These are phyloP conservation scores for Hypotaenidia okinawae DNA, from an alignment of 2,797 vertebrate species.

Conservation along the genomic window DNA sequence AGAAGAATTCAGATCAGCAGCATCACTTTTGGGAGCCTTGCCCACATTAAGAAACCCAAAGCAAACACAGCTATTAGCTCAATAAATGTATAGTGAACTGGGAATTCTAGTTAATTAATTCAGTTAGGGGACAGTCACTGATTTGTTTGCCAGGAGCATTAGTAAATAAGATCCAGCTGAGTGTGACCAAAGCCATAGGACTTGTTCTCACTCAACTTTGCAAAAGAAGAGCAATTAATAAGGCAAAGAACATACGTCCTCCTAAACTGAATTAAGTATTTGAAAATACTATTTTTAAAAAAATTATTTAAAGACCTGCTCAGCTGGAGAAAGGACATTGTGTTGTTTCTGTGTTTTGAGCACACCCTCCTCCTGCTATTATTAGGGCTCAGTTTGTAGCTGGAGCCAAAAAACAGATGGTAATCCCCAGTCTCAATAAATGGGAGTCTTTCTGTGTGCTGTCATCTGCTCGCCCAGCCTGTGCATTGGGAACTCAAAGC, in stretches of 20 bases:
- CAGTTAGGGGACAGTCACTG: background rate
- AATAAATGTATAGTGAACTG: background rate
- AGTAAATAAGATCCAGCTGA: constrained; percentile 30
- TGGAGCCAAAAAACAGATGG: constrained; percentile 22
- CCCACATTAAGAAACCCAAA: background rate
- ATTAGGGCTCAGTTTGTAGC: background rate
- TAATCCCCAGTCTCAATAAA: background rate
- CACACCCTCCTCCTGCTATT: background rate
- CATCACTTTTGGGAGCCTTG: background rate
- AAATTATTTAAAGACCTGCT: background rate
- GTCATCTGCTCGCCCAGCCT: background rate
- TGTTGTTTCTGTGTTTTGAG: background rate
- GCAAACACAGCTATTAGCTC: background rate
- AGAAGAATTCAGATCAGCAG: background rate
- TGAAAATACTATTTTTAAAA: background rate
- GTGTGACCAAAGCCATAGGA: background rate
- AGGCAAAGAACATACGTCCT: background rate
- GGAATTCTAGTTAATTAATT: background rate
- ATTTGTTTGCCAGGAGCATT: constrained; percentile 12
- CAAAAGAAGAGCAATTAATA: background rate
- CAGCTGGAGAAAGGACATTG: background rate
- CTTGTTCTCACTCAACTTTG: background rate
- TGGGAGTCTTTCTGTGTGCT: background rate
- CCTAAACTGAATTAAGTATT: background rate
- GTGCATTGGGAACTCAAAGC: background rate